These are phyloP conservation scores for Drosophila cognata DNA, from an alignment of 2,888 invertebrate species.

Conservation along the genomic window DNA sequence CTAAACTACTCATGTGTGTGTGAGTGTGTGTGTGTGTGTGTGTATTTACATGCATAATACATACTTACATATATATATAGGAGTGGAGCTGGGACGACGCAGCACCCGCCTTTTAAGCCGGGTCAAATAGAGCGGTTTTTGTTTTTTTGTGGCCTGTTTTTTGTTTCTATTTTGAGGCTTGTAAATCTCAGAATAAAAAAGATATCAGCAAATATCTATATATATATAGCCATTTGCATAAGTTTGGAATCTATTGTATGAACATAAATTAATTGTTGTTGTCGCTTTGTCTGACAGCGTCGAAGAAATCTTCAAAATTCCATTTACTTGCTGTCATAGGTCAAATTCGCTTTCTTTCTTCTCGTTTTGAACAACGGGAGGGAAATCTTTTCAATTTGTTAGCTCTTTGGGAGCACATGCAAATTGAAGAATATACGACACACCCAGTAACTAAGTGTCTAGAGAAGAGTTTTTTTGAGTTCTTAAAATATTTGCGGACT, in stretches of 20 bases:
- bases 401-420: slow-evolving; percentile 2
- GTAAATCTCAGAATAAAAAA: neutral
- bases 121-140: slow-evolving; percentile 20
- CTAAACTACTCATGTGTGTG: slow-evolving; percentile 1
- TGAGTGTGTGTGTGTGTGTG: neutral
- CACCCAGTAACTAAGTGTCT: neutral
- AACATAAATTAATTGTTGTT: slow-evolving; percentile 37
- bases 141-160: slow-evolving; percentile 11
- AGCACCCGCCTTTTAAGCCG: slow-evolving; percentile 9
- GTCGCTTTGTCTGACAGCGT: slow-evolving; percentile 9
- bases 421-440: neutral
- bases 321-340: slow-evolving; percentile 57
- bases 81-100: neutral
- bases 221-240: neutral
- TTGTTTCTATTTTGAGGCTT: slow-evolving; percentile 19
- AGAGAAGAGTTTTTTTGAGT: neutral
- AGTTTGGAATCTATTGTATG: neutral
- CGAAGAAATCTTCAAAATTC: slow-evolving; percentile 42
- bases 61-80: neutral
- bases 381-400: neutral
- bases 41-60: neutral
- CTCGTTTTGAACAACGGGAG: slow-evolving; percentile 4
- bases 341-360: slow-evolving; percentile 65
- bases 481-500: neutral
- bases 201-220: neutral